Evolutionary conservation across 2,888 invertebrate genomes (phyloP).

Genomic region (Drosophila ochracea): DNA sequence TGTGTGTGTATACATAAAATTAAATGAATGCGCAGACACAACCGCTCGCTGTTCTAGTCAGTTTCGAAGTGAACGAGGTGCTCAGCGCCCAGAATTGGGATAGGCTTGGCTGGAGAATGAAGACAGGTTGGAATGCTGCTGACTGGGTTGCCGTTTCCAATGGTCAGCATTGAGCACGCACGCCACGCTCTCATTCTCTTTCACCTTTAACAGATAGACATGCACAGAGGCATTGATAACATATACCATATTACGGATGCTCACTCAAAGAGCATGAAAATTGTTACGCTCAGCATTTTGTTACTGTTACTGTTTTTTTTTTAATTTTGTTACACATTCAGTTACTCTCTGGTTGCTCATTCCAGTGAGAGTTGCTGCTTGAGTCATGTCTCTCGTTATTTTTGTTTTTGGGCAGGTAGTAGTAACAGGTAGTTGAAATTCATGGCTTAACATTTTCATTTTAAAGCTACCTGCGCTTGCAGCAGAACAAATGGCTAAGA

Average conservation of each 20-base stretch:
- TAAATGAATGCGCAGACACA: constrained; percentile 35
- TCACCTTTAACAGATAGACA: not conserved
- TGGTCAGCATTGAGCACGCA: constrained; percentile 35
- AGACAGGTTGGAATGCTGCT: constrained; percentile 40
- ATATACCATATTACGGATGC: constrained; percentile 10
- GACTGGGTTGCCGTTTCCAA: constrained; percentile 30
- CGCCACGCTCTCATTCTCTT: constrained; percentile 9
- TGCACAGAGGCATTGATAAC: constrained; percentile 25
- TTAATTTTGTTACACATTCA: not conserved
- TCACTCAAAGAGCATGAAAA: constrained; percentile 32
- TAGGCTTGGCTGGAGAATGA: constrained; percentile 40
- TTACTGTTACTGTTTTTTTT: constrained; percentile 21
- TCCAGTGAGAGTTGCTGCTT: constrained; percentile 35
- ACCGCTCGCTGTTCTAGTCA: constrained; percentile 49
- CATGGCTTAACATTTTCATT: constrained; percentile 17
- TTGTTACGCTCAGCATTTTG: constrained; percentile 33
- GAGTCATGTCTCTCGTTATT: not conserved
- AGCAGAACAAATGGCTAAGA: constrained; percentile 13
- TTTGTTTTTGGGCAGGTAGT: not conserved
- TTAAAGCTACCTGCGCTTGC: constrained; percentile 5
- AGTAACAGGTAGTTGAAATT: constrained; percentile 58
- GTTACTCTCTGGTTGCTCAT: not conserved
- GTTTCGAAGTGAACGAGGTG: constrained; percentile 63
- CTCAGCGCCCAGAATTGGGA: constrained; percentile 14
- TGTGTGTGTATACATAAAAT: not conserved